phyloP scores from a whole-genome alignment of 2,888 invertebrate genomes.

The Phoenoteleia sp. region DNA sequence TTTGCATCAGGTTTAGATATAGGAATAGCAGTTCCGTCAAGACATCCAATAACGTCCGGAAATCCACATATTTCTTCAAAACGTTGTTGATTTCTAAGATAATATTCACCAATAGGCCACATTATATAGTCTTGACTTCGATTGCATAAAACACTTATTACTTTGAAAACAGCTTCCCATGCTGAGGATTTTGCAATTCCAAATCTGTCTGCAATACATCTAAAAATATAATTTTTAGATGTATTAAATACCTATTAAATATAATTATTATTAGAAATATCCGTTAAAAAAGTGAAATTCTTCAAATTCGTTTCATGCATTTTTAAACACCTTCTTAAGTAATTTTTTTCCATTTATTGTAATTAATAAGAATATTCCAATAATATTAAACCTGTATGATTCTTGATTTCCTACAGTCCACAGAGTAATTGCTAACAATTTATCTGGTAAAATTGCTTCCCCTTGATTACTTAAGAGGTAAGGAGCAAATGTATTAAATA shows the following conservation, averaged over 20 bases:
- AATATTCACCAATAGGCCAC: slow-evolving; percentile 11
- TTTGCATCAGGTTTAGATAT: slow-evolving; percentile 3
- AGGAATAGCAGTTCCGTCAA: slow-evolving; percentile 24
- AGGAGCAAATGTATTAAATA: not conserved
- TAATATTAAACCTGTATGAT: not conserved
- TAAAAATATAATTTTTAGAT: too few relatives aligned
- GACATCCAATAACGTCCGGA: slow-evolving; percentile 20
- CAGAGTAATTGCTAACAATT: not conserved
- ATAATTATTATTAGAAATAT: not conserved
- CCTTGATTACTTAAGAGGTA: not conserved
- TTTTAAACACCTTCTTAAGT: too few relatives aligned
- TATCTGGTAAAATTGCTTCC: not conserved
- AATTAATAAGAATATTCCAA: too few relatives aligned
- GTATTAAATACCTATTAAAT: too few relatives aligned
- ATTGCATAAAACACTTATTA: not conserved
- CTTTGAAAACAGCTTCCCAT: not conserved
- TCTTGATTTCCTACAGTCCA: slow-evolving; percentile 19
- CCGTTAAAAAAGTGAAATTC: too few relatives aligned
- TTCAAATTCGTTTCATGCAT: too few relatives aligned
- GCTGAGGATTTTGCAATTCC: not conserved
- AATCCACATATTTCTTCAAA: slow-evolving; percentile 25
- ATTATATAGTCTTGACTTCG: slow-evolving; percentile 2
- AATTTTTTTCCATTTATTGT: not conserved
- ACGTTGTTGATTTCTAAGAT: not conserved
- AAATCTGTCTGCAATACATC: slow-evolving; percentile 46